Percentiles rank a stretch among this genome's conserved stretches.
Conservation (phyloP, 2,888 invertebrate species). For the Lepidonotus clava region DNA sequence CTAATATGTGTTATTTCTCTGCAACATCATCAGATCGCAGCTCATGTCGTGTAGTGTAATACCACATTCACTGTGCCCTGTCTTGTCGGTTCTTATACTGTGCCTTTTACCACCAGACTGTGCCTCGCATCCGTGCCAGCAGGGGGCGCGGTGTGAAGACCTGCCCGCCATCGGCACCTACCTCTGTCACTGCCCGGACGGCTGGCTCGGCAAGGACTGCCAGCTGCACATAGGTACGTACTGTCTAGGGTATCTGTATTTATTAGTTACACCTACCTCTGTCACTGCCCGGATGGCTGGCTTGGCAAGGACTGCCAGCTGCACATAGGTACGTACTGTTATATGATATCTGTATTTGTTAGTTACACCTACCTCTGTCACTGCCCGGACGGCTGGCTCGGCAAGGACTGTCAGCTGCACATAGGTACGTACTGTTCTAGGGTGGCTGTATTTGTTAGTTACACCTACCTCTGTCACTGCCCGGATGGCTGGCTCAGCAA, state of each 20-base stretch:
- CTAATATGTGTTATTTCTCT: no score
- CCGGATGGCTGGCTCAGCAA: conserved; percentile 57
- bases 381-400: conserved; percentile 58
- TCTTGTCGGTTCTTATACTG: no score
- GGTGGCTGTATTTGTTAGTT: no score
- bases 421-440: no score
- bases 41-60: no score
- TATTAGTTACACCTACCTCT: neutral
- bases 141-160: conserved; percentile 60
- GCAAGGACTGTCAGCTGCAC: no score
- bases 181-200: conserved; percentile 56
- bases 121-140: conserved; percentile 55
- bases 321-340: neutral
- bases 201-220: conserved; percentile 61
- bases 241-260: no score
- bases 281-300: neutral
- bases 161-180: conserved; percentile 53
- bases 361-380: conserved; percentile 57
- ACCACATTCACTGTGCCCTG: no score
- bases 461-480: conserved; percentile 59
- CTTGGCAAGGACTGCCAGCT: neutral
- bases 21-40: no score
- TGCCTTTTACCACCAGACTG: conserved; percentile 57
- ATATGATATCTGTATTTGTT: no score
- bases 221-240: conserved; percentile 41